Percentiles rank a stretch among this genome's conserved stretches.
Conservation (phyloP, 2,113 vertebrate genomes). For the Sminthopsis crassicaudata region DNA sequence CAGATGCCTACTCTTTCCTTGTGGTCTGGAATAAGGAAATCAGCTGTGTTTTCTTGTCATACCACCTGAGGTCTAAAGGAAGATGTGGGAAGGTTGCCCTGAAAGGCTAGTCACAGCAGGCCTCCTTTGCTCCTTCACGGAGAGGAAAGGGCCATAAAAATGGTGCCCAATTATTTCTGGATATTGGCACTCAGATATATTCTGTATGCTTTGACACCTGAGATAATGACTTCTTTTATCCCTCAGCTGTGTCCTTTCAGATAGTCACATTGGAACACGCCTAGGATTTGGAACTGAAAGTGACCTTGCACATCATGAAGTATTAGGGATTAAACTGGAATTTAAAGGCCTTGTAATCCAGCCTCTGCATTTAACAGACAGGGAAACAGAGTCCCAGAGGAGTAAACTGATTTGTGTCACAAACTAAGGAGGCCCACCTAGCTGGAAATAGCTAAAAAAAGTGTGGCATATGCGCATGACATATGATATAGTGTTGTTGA, state of each 20-base stretch:
- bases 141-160: background rate
- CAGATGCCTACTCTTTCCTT: background rate
- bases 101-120: background rate
- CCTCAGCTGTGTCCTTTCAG: background rate
- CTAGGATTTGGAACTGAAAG: background rate
- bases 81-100: background rate
- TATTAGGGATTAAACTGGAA: background rate
- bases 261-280: background rate
- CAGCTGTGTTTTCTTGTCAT: background rate
- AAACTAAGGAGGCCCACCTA: no score
- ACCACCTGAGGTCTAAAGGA: background rate
- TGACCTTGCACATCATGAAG: background rate
- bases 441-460: no score
- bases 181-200: background rate
- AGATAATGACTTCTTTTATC: background rate
- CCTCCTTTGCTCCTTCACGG: background rate
- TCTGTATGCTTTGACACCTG: background rate
- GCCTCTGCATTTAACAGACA: background rate
- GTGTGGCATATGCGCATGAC: no score
- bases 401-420: background rate
- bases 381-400: background rate
- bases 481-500: no score
- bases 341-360: background rate
- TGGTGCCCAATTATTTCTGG: background rate
- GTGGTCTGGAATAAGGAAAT: background rate